These are phyloP conservation scores for Psilopogon haemacephalus DNA, from an alignment of 2,113 vertebrate species.

Conservation along the genomic window DNA sequence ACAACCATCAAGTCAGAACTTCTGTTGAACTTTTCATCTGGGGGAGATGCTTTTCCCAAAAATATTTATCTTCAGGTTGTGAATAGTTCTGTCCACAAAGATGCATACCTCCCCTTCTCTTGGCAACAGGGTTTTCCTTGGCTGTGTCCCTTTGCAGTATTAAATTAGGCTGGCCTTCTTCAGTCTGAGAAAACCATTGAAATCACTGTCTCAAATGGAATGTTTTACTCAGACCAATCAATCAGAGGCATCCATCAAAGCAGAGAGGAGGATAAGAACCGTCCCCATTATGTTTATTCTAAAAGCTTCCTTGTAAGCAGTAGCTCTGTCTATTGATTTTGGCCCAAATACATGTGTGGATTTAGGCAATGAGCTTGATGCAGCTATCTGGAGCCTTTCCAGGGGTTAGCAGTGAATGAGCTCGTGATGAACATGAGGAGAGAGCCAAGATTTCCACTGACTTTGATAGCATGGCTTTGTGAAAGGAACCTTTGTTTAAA, in stretches of 20 bases:
- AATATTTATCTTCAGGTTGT: not conserved
- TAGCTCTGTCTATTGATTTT: constrained; percentile 36
- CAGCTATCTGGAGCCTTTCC: constrained; percentile 11
- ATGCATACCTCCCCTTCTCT: not conserved
- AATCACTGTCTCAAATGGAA: constrained; percentile 22
- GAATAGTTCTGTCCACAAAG: not conserved
- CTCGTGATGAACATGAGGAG: not conserved
- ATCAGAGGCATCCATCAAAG: constrained; percentile 2
- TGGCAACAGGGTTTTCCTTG: not conserved
- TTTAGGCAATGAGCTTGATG: not conserved
- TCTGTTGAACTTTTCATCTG: not conserved
- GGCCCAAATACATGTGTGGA: not conserved
- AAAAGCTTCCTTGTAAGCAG: constrained; percentile 19
- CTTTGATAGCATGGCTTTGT: not conserved
- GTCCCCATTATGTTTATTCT: not conserved
- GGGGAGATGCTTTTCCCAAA: not conserved
- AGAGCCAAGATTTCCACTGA: not conserved
- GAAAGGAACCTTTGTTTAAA: constrained; percentile 28
- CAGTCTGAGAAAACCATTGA: not conserved
- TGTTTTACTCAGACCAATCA: not conserved
- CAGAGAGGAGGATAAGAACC: not conserved
- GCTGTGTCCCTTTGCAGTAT: not conserved
- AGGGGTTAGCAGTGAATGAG: not conserved
- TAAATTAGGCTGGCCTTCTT: not conserved
- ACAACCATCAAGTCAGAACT: not conserved